These are phyloP conservation scores for Lycodopsis pacificus DNA, from an alignment of 2,797 vertebrate genomes.

Conservation along the genomic window DNA sequence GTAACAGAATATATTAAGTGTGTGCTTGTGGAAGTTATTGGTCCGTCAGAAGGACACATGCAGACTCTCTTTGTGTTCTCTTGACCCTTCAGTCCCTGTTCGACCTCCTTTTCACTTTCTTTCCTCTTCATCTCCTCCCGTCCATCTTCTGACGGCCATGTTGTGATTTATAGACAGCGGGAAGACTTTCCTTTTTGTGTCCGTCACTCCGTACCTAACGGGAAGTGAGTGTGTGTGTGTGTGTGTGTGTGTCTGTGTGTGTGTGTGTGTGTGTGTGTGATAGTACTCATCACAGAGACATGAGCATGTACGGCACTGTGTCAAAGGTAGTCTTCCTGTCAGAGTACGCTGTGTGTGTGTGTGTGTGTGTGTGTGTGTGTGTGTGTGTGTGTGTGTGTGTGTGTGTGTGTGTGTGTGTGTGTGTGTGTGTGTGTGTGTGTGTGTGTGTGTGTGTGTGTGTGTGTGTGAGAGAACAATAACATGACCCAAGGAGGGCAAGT, in stretches of 20 bases:
- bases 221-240: constrained; percentile 12
- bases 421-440: too few relatives aligned
- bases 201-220: constrained; percentile 7
- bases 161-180: constrained; percentile 60
- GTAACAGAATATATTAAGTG: not conserved
- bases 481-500: constrained; percentile 41
- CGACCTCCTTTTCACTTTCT: not conserved
- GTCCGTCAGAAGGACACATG: constrained; percentile 1
- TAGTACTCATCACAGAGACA: too few relatives aligned
- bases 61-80: constrained; percentile 4
- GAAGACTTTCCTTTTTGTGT: constrained; percentile 33
- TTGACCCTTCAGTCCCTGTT: not conserved
- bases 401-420: too few relatives aligned
- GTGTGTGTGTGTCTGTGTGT: constrained; percentile 36
- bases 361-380: constrained; percentile 35
- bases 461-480: constrained; percentile 57
- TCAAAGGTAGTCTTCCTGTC: too few relatives aligned
- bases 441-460: too few relatives aligned
- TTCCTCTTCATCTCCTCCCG: constrained; percentile 2
- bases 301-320: too few relatives aligned
- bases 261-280: constrained; percentile 11
- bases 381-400: constrained; percentile 24
- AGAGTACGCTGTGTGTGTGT: too few relatives aligned
- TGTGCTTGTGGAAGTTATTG: not conserved
- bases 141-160: constrained; percentile 19